Evolutionary conservation across 2,797 vertebrate species (phyloP), one percentile per base, ranked within the genome.

Genomic region (Perodicticus potto): DNA sequence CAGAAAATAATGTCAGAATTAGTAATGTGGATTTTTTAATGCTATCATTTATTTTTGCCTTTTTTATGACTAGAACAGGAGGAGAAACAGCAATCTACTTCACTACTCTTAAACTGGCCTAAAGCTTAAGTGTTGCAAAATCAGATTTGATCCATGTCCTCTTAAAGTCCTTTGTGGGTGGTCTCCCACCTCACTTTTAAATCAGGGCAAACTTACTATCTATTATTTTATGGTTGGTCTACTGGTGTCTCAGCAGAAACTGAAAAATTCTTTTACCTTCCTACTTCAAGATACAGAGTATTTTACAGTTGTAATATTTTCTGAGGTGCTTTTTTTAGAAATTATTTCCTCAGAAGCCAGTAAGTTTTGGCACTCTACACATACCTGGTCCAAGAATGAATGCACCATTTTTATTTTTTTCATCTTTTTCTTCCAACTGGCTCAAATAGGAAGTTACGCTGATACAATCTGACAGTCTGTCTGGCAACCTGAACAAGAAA

Each of bases 271-370:
- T 43, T 94, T 69, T 69, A 63, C 43, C 27, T 88, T 74, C n/a
- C 10, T 90, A 5, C 63, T 83, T 12, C 16, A 92, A 25, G 88
- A 55, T 90, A 10, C 32, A 82, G 11, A 37, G 73, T 73, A 57
- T 59, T 82, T 82, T 65, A 86, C 34, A 59, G 61, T 90, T 94
- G 77, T 3, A 45, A 32, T 84, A 92, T 55, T 83, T 92, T 95
- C 40, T 93, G 55, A 93, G 27, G 72, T 45, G 22, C 1, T 43
- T 80, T 88, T 88, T 89, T 37, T 22, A 89, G 53, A 96, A 81
- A n/a, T 65, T 19, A 3, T 89, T 69, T 92, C 49, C 29, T 86
- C 14, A 78, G 19, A 27, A 85, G 40, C 32, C 20, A 74, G n/a
- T 22, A 86, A 88, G 16, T 93, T 81, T 69, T 96, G 61, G 3